Evolutionary conservation across 2,888 invertebrate species (phyloP), one percentile per base, ranked within the genome.

Genomic region (Tubulanus polymorphus): DNA sequence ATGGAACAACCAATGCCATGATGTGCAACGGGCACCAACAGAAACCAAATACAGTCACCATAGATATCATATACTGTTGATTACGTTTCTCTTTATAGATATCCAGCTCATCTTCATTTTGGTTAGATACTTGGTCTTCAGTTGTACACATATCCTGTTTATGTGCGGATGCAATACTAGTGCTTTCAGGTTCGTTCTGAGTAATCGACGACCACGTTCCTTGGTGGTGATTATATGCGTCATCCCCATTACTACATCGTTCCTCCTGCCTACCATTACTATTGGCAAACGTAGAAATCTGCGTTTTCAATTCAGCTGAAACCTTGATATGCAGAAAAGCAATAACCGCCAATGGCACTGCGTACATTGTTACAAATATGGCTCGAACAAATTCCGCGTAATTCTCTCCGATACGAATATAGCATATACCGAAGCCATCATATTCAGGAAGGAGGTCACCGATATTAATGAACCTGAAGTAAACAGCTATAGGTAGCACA

Each of bases 401-500:
- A 55, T 70, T 63, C 26, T 71, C 68, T 26, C 57, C 63, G 50
- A 70, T 63, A 57, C 68, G 68, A 8, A 75, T 64, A 49, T 69
- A 72, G 57, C 77, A 77, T 5, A 77, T 68, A 2, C 75, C 76
- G 18, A 72, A 70, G 20, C 72, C 72, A 0, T 65, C 56, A 48
- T 74, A 74, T 1, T 62, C 48, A 15, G 55, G 50, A 27, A 71
- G 73, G 3, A 76, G 57, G 84, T 86, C 82, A 82, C 70, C 86
- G 52, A 88, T 80, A 74, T 88, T 87, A 55, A 87, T 81, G 76
- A 87, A 88, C 57, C 85, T 85, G 54, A 86, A 87, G 76, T 88
- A 88, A 62, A 88, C 85, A 45, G 87, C 86, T 79, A 87, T 87
- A 1, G 88, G 88, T 61, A 88, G 77, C 1, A 87, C 88, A 54